These are phyloP conservation scores for Formica aserva DNA, from an alignment of 2,888 invertebrate genomes.

Conservation along the genomic window DNA sequence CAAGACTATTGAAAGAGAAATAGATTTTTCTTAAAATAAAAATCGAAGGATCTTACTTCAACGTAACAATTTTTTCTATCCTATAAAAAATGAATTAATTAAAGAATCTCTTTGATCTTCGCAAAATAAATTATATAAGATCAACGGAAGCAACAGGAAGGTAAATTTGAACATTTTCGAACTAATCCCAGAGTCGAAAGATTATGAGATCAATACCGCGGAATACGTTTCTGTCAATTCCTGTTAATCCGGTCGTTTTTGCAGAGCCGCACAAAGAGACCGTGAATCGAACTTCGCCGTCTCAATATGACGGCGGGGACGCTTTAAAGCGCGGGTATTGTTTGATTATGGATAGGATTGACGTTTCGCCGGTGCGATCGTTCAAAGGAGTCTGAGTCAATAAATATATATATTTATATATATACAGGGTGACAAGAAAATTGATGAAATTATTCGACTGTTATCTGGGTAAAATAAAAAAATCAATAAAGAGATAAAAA, in stretches of 20 bases:
- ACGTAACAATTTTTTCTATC: not conserved
- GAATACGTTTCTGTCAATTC: slow-evolving; percentile 10
- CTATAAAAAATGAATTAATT: not conserved
- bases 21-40: not conserved
- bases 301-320: not conserved
- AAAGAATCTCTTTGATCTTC: not conserved
- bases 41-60: not conserved
- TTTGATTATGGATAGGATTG: slow-evolving; percentile 13
- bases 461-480: not conserved
- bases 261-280: slow-evolving; percentile 1
- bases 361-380: slow-evolving; percentile 14
- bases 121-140: not conserved
- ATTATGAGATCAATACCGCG: slow-evolving; percentile 17
- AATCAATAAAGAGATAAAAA: not conserved
- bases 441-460: not conserved
- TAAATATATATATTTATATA: not conserved
- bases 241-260: slow-evolving; percentile 22
- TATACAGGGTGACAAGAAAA: no score
- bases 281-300: slow-evolving; percentile 2
- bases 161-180: not conserved
- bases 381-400: not conserved
- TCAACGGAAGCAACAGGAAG: not conserved
- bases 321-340: not conserved
- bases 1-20: not conserved
- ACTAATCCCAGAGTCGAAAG: not conserved